These are phyloP conservation scores for Nematopogon swammerdamellus DNA, from an alignment of 2,888 invertebrate species.

Conservation along the genomic window DNA sequence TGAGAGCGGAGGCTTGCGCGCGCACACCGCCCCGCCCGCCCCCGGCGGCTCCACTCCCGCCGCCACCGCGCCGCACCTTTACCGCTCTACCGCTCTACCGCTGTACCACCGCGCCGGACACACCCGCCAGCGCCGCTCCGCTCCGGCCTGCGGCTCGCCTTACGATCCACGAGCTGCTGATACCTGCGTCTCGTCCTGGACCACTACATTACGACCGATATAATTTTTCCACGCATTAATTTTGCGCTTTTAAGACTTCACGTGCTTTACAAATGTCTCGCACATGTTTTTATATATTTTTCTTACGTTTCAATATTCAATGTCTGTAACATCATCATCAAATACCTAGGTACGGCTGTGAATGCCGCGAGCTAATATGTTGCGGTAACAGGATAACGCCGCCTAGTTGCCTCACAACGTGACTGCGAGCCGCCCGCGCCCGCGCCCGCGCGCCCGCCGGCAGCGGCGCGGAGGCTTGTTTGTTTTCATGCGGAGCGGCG, in stretches of 20 bases:
- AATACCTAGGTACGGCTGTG: too few relatives aligned
- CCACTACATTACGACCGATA: neutral
- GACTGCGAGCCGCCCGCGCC: slow-evolving; percentile 13
- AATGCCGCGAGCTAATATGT: too few relatives aligned
- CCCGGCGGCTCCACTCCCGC: slow-evolving; percentile 22
- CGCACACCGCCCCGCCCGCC: slow-evolving; percentile 26
- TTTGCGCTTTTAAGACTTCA: too few relatives aligned
- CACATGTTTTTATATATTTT: too few relatives aligned
- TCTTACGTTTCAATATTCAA: too few relatives aligned
- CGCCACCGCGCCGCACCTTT: too few relatives aligned
- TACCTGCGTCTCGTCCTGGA: too few relatives aligned
- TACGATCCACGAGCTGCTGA: neutral
- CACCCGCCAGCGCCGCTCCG: neutral
- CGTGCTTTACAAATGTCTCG: too few relatives aligned
- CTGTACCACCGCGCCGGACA: neutral
- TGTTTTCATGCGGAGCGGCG: slow-evolving; percentile 41
- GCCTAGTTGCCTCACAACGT: neutral
- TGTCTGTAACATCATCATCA: too few relatives aligned
- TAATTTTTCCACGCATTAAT: too few relatives aligned
- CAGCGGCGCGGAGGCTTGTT: slow-evolving; percentile 23
- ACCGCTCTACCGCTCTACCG: too few relatives aligned
- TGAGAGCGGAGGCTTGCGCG: slow-evolving; percentile 42
- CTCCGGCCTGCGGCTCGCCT: neutral
- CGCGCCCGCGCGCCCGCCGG: slow-evolving; percentile 20
- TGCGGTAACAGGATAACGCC: too few relatives aligned